phyloP scores from a whole-genome alignment of 2,113 vertebrate species.

The Apodemus speciosus region DNA sequence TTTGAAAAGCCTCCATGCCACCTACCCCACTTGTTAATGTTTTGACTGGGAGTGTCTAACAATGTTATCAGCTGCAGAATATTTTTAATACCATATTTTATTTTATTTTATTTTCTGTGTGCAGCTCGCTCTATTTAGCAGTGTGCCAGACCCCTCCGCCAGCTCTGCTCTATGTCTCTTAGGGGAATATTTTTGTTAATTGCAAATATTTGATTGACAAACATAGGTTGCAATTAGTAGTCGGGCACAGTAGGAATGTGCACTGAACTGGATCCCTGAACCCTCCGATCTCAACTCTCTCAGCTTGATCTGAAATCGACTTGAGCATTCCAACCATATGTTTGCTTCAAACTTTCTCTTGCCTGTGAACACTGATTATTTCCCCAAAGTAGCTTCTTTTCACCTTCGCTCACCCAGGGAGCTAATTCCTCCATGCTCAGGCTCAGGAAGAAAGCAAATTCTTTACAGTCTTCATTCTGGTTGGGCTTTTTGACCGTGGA shows the following conservation, averaged over 20 bases:
- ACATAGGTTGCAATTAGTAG: slow-evolving; percentile 95
- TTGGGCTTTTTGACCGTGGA: slow-evolving; percentile 81
- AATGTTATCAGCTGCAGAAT: slow-evolving; percentile 82
- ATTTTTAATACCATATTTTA: slow-evolving; percentile 82
- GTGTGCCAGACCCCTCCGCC: slow-evolving; percentile 84
- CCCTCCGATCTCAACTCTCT: slow-evolving; percentile 92
- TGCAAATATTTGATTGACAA: slow-evolving; percentile 97
- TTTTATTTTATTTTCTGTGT: slow-evolving; percentile 73
- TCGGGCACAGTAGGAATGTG: slow-evolving; percentile 91
- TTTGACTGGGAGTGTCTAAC: slow-evolving; percentile 86
- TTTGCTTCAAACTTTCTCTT: slow-evolving; percentile 88
- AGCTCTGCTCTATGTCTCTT: slow-evolving; percentile 88
- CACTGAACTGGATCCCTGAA: slow-evolving; percentile 95
- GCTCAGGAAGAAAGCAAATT: slow-evolving; percentile 84
- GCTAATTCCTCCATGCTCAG: slow-evolving; percentile 82
- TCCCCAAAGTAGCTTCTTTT: slow-evolving; percentile 86
- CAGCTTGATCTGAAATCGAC: slow-evolving; percentile 92
- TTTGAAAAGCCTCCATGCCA: slow-evolving; percentile 87
- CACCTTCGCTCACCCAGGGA: slow-evolving; percentile 82
- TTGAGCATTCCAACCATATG: slow-evolving; percentile 93
- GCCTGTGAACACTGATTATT: slow-evolving; percentile 84
- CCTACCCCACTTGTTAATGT: slow-evolving; percentile 88
- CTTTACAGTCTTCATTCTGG: slow-evolving; percentile 79
- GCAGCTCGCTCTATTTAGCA: slow-evolving; percentile 81
- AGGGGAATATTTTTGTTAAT: slow-evolving; percentile 93